Base-by-base conservation (phyloP, 1,140 invertebrate species). In the Ips typographus region DNA sequence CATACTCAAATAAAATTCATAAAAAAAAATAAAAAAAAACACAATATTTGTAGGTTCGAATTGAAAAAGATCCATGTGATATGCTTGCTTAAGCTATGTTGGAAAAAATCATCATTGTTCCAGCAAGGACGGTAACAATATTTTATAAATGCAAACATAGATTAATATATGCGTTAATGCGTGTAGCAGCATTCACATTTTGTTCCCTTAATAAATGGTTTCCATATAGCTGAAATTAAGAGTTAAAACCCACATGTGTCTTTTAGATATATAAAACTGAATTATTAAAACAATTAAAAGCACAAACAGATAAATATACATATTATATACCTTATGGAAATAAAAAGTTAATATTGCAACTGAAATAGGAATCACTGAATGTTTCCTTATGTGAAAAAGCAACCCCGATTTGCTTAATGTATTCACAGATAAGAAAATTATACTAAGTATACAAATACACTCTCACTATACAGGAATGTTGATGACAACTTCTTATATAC, bases 51-150 rank as follows among this genome's bases (percentile, higher is more conserved):
- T 49, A 49, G 44, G 44, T 22, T 8, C 44, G 22, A 49, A 49
- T 49, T 22, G 22, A 49, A 49, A 49, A 56, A 39, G 8, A 66
- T 22, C 66, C 60, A 64, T 68, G 67, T 74, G 73, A 74, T 74
- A 76, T 76, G 75, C 76, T 74, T 72, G 7, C 38, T 56, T 56
- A 56, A 74, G 63, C 66, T 69, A 74, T 73, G 68, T 75, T 73
- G 66, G 70, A 71, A 57, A 76, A 73, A 71, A 61, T 40, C 58
- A 61, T 56, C 66, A 64, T 72, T 73, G 58, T 68, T 71, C 57
- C 63, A 70, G 56, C 69, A 74, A 75, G 76, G 76, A 77, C 76
- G 76, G 77, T 77, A 75, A 75, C 72, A 76, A 72, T 77, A 65
- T 58, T 62, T 62, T 37, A 55, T 70, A 64, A 56, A 51, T 63